Evolutionary conservation across 2,113 vertebrate species (phyloP).

Genomic region (Pelusios castaneus): DNA sequence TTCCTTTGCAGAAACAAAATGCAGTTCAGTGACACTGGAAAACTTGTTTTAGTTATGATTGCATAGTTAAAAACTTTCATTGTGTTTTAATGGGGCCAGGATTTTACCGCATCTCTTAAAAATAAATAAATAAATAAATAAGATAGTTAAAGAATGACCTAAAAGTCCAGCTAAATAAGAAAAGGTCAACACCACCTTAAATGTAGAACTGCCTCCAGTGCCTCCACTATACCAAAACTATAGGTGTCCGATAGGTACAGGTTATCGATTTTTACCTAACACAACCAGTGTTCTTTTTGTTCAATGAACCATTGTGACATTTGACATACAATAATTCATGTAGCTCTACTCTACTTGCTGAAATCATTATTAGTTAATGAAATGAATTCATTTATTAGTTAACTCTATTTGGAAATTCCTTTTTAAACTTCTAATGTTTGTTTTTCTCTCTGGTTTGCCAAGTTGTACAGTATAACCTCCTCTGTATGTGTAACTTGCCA

Average conservation of each 20-base stretch:
- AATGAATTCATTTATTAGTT: neutral
- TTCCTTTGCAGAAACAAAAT: neutral
- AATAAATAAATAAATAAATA: neutral
- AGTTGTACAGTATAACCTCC: conserved; percentile 47
- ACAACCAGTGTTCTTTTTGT: fast-evolving
- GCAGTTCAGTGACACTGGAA: neutral
- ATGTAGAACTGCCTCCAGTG: neutral
- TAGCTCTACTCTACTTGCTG: neutral
- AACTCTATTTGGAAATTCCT: conserved; percentile 32
- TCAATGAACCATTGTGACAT: neutral
- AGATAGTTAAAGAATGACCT: neutral
- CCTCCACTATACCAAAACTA: neutral
- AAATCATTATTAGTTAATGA: too few relatives aligned
- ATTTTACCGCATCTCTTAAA: neutral
- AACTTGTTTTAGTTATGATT: neutral
- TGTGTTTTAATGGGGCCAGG: neutral
- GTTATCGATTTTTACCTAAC: neutral
- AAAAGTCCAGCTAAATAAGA: neutral
- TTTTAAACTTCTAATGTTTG: conserved; percentile 56
- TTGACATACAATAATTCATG: conserved; percentile 29
- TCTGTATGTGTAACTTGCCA: neutral
- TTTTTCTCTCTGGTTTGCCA: neutral
- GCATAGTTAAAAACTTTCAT: neutral
- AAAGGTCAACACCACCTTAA: neutral
- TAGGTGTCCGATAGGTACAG: neutral